Evolutionary conservation across 2,888 invertebrate species (phyloP), one percentile per base, ranked within the genome.

Genomic region (Ectemnius lituratus): DNA sequence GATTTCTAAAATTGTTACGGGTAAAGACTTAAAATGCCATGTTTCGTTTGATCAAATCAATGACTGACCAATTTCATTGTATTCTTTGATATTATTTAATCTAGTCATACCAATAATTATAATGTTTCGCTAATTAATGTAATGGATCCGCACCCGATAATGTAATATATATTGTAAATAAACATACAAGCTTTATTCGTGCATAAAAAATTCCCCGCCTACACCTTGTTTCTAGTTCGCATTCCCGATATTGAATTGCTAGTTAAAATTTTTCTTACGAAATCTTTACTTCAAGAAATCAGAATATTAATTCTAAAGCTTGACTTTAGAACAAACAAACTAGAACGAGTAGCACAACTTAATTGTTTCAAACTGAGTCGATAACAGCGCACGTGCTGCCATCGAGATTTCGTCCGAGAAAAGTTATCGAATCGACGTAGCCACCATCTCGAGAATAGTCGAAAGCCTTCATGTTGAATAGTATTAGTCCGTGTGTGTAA

Each of bases 51-150:
- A 61, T 59, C 57, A 79, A 73, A 72, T 65, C 70, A 77, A 73
- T 28, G 81, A 85, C 78, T 82, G 79, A 80, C 5, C 65, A 72
- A 63, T 57, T 64, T 46, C 59, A 68, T 74, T 81, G 72, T 69
- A 78, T 76, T 80, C 73, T 77, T 75, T 82, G 79, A 84, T 84
- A 85, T 86, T 84, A 61, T 84, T 75, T 82, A 84, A 86, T 87
- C 88, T 88, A 88, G 88, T 88, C 88, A 88, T 76, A 69, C 85
- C 78, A 67, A 72, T 79, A 79, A 57, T 77, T 80, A 79, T 78
- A 76, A 75, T 76, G 62, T 60, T 81, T 78, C 73, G 76, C 62
- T 83, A 80, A 69, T 56, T 81, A 81, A 78, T 80, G 80, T 84
- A 84, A 78, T 70, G 68, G 78, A 80, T 80, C 62, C 73, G 76